Base-by-base conservation (phyloP, 2,113 vertebrate species). In the Rhodinocichla rosea region DNA sequence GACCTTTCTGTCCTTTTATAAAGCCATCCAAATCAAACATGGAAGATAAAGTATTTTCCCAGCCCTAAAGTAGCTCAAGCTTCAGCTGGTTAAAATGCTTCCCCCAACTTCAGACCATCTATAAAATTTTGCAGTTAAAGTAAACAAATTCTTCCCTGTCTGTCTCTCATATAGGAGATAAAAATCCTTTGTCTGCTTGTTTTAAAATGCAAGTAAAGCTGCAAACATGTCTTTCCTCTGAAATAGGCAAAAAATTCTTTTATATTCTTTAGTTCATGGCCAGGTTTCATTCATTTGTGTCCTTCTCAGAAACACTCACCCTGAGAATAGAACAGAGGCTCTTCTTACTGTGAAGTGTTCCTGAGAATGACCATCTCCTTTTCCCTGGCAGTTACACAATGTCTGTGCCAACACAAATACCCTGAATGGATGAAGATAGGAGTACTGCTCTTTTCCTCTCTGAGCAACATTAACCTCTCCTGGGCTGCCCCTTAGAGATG, bases 111-210 rank as follows among this genome's bases (percentile, higher is more conserved):
- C 93, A 86, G 67, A 74, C 3, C 7, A n/a, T 80, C 91, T 89
- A 83, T 88, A 94, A 90, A 93, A 55, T 84, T 73, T 57, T 90
- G 23, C 32, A 69, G 32, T 63, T 94, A 83, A 87, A 90, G 83
- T 85, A 95, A 96, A 95, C 55, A 90, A 95, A 70, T 80, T 85
- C 79, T 90, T 95, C 78, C 55, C 64, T 77, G 87, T 60, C 77
- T 91, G 57, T 45, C 10, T 85, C 28, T 88, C 35, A n/a, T 59
- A 47, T 9, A n/a, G 27, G 55, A 91, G 68, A 90, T 52, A 87
- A 92, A 83, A 83, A 50, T 42, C 21, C 15, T 68, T 86, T 87
- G 69, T 28, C 57, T 88, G 47, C 30, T 86, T 83, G 35, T 69
- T 90, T 74, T 62, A 91, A 89, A 84, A 73, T 69, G 27, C 30